Base-by-base conservation (phyloP, 2,113 vertebrate species). In the Cathartes aura region DNA sequence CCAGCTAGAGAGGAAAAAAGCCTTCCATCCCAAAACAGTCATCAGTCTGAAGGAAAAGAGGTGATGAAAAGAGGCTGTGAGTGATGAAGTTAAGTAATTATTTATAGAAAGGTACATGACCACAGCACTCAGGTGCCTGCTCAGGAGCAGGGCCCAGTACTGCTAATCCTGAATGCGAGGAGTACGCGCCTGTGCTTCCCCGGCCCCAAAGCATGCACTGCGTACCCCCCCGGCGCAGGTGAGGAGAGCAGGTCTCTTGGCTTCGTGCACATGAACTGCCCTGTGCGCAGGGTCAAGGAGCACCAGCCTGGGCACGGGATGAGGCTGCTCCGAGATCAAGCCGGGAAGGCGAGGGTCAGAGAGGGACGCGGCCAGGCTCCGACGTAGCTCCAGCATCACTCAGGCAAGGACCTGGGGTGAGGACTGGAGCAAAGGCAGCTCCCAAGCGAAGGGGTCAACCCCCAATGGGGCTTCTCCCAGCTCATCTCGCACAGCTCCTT, bases 41-140 rank as follows among this genome's bases (percentile, higher is more conserved):
- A 96, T 93, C 76, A n/a, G 76, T 95, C 78, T 76, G 83, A 70
- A 90, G 94, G 63, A 90, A 87, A 91, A 86, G 96, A 94, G 94
- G 88, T 87, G 91, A 89, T 73, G 86, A 97, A 96, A 97, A 95
- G 84, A 96, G 83, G 63, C 87, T 94, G 93, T 48, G 6, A 93
- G 95, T 55, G 95, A 93, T 94, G 83, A 96, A 93, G 83, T 58
- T 74, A 94, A 94, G 95, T 48, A 59, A 91, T 97, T 89, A 93
- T 91, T 93, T 96, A 93, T 60, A 80, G 85, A 86, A 92, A 93
- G 72, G 63, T 70, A 73, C 79, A 91, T n/a, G 86, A 81, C 73
- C 43, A 23, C 47, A 62, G 89, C 73, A 50, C 87, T 90, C 89
- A 96, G 93, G 89, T 89, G 95, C 91, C 91, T 93, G 76, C 67